Evolutionary conservation across 1,140 invertebrate species (phyloP), one percentile per base, ranked within the genome.

Genomic region (Drosophila kurseongensis): DNA sequence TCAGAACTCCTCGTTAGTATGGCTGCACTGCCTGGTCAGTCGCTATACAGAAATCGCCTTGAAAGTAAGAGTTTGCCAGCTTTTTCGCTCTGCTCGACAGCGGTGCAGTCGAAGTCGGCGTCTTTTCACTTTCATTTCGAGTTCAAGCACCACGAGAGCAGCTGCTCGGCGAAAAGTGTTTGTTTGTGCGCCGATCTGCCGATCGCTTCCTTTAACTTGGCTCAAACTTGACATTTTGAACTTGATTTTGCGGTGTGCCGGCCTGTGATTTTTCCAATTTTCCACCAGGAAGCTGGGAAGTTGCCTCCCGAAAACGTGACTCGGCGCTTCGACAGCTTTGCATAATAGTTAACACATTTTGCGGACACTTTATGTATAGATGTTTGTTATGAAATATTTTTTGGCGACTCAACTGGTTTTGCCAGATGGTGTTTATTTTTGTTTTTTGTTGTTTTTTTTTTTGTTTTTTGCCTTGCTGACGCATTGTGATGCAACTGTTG

Each of bases 51-150:
- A 66, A 60, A 57, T 58, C 52, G 44, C 66, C 71, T 74, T 66
- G 73, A 89, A 88, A 89, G 84, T 89, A 89, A 88, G 77, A 84
- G 84, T 68, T 84, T 48, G 48, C 57, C 14, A 14, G 65, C 29
- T 57, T 68, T 47, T 41, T 57, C 29, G 86, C 75, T 66, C 48
- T 67, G 65, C 74, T 85, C 75, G 68, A 48, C 65, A 72, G 81
- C 73, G 66, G 50, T 75, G 72, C 75, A 67, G 62, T 65, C 52
- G 48, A n/a, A 41, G 78, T 62, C 44, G 41, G 42, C 55, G 67
- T 51, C 71, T 90, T 89, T 89, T 89, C 84, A 89, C 84, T 89
- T 89, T 89, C 85, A 84, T 90, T 89, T 89, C 56, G 85, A 90
- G 85, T 89, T 89, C 84, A 89, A 84, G 80, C 80, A 90, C 84